Percentiles rank a stretch among this genome's conserved stretches.
Evolutionary conservation across 2,797 vertebrate genomes (phyloP).

Genomic region (Hydrolagus colliei): DNA sequence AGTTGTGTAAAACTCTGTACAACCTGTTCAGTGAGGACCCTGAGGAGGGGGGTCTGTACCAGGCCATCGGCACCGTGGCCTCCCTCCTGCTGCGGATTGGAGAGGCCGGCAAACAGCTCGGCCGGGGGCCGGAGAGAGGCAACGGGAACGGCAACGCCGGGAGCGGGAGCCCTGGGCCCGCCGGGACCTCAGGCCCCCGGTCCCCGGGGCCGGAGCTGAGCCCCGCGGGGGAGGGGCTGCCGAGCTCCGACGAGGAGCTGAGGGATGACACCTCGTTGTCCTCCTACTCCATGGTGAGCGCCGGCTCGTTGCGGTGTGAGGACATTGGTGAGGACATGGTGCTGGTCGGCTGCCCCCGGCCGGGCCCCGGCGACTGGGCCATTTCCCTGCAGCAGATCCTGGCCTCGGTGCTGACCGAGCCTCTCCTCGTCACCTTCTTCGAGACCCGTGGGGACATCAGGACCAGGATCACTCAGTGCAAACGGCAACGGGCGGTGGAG

Average conservation of each 20-base stretch:
- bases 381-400: slow-evolving; percentile 94
- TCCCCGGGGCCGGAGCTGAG: slow-evolving; percentile 42
- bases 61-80: slow-evolving; percentile 89
- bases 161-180: slow-evolving; percentile 40
- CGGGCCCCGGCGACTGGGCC: slow-evolving; percentile 72
- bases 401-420: slow-evolving; percentile 85
- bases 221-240: slow-evolving; percentile 49
- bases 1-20: slow-evolving; percentile 93
- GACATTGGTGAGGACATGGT: slow-evolving; percentile 81
- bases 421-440: slow-evolving; percentile 86
- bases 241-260: slow-evolving; percentile 72
- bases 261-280: slow-evolving; percentile 86
- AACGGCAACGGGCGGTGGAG: slow-evolving; percentile 74
- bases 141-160: slow-evolving; percentile 38
- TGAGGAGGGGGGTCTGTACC: slow-evolving; percentile 83
- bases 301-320: slow-evolving; percentile 78
- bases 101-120: slow-evolving; percentile 89
- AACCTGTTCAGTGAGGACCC: slow-evolving; percentile 95
- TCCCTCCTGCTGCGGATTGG: slow-evolving; percentile 86
- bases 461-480: slow-evolving; percentile 66
- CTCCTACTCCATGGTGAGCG: slow-evolving; percentile 84
- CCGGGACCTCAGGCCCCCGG: slow-evolving; percentile 40
- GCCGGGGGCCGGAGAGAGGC: slow-evolving; percentile 56
- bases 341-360: slow-evolving; percentile 63
- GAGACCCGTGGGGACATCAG: slow-evolving; percentile 77